phyloP scores from a whole-genome alignment of 2,797 vertebrate species.

The Sphenodon punctatus region DNA sequence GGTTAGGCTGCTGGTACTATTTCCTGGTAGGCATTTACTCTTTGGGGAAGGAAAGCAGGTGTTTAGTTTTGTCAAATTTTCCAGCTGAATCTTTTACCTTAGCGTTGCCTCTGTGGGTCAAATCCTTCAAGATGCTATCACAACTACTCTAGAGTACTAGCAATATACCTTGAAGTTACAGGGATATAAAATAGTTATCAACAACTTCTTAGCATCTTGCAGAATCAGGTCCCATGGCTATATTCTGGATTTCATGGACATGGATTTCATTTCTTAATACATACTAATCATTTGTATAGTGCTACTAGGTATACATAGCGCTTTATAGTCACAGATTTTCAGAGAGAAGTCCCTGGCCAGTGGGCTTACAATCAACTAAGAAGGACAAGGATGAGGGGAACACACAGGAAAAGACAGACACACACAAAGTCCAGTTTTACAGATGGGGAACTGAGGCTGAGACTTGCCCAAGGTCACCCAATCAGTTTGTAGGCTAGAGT shows the following conservation, averaged over 20 bases:
- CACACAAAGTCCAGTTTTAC: no score
- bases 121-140: not conserved
- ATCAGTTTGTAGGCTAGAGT: no score
- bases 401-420: no score
- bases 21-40: not conserved
- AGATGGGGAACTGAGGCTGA: no score
- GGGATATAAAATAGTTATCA: fast-evolving
- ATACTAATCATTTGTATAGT: no score
- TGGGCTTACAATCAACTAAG: no score
- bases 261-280: not conserved
- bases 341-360: no score
- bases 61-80: not conserved
- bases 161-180: not conserved
- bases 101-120: not conserved
- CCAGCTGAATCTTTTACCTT: not conserved
- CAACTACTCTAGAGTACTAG: not conserved
- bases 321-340: no score
- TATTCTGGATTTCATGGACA: not conserved
- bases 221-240: not conserved
- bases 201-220: not conserved
- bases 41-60: fast-evolving
- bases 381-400: no score
- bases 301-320: no score
- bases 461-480: no score
- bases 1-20: not conserved